Percentiles rank a stretch among this genome's conserved stretches.
These are phyloP conservation scores for Cerceris rybyensis DNA, from an alignment of 2,888 invertebrate species.

Conservation along the genomic window DNA sequence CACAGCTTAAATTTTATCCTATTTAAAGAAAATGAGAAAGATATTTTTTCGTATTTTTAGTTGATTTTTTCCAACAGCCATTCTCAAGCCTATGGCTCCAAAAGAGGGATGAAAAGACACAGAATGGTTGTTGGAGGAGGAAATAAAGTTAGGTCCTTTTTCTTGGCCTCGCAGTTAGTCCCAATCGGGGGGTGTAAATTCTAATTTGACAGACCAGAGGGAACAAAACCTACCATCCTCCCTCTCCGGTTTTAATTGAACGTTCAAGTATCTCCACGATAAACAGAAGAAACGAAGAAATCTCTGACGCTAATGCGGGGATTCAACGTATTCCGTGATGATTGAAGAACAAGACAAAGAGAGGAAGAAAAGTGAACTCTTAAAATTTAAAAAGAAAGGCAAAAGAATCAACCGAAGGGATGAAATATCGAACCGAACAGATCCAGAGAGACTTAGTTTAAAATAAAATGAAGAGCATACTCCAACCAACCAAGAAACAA, in stretches of 20 bases:
- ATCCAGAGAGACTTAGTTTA: not conserved
- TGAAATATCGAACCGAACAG: not conserved
- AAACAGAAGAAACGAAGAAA: slow-evolving; percentile 48
- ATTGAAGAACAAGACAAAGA: not conserved
- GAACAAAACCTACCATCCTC: slow-evolving; percentile 33
- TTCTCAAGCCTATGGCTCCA: no score
- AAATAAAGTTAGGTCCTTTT: not conserved
- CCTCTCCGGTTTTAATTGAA: slow-evolving; percentile 56
- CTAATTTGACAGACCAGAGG: slow-evolving; percentile 62
- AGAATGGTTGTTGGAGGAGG: no score
- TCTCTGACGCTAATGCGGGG: slow-evolving; percentile 49
- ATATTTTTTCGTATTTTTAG: no score
- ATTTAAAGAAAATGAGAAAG: no score
- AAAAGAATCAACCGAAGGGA: not conserved
- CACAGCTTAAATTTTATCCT: no score
- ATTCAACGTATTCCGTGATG: slow-evolving; percentile 12
- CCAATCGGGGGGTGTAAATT: slow-evolving; percentile 66
- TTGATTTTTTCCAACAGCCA: no score
- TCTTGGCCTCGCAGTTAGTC: not conserved
- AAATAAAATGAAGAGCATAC: not conserved
- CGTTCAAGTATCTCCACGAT: slow-evolving; percentile 45
- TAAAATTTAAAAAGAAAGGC: slow-evolving; percentile 8
- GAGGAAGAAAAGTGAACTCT: slow-evolving; percentile 26
- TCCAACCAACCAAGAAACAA: slow-evolving; percentile 2
- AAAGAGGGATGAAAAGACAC: no score